Conservation (phyloP, 1,140 invertebrate species). For the Formica exsecta region DNA sequence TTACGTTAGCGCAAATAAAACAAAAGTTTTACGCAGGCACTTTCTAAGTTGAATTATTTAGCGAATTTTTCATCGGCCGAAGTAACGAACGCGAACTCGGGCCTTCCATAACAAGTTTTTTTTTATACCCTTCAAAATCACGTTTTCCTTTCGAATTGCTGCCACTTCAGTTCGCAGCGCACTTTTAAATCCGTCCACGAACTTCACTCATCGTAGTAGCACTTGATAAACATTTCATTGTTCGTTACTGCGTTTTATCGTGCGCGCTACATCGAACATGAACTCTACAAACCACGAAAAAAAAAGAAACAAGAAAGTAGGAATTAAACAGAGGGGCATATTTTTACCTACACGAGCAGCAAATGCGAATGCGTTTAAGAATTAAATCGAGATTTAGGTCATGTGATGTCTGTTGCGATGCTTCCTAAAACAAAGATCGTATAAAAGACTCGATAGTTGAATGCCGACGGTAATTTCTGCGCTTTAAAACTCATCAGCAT, state of each 20-base stretch:
- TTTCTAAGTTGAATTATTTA: conserved; percentile 54
- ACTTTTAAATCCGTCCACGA: conserved; percentile 51
- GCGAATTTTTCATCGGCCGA: conserved; percentile 52
- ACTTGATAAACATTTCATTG: conserved; percentile 62
- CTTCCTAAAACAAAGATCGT: conserved; percentile 36
- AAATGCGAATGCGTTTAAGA: conserved; percentile 29
- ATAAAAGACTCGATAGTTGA: conserved; percentile 29
- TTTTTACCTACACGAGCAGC: conserved; percentile 26
- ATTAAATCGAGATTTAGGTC: conserved; percentile 60
- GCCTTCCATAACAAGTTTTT: conserved; percentile 38
- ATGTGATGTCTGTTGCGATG: conserved; percentile 24
- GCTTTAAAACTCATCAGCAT: conserved; percentile 78
- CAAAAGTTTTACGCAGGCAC: conserved; percentile 37
- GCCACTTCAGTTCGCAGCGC: neutral
- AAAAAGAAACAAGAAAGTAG: neutral
- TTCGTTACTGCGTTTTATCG: conserved; percentile 59
- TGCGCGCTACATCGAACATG: conserved; percentile 22
- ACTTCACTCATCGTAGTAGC: conserved; percentile 27
- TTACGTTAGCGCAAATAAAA: conserved; percentile 33
- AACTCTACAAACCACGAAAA: conserved; percentile 38
- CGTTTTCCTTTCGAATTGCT: conserved; percentile 49
- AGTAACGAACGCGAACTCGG: conserved; percentile 36
- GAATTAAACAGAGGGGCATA: neutral
- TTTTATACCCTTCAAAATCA: conserved; percentile 44
- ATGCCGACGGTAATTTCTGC: conserved; percentile 72